Evolutionary conservation across 1,140 invertebrate species (phyloP), one percentile per base, ranked within the genome.

Genomic region (Onthophagus taurus): DNA sequence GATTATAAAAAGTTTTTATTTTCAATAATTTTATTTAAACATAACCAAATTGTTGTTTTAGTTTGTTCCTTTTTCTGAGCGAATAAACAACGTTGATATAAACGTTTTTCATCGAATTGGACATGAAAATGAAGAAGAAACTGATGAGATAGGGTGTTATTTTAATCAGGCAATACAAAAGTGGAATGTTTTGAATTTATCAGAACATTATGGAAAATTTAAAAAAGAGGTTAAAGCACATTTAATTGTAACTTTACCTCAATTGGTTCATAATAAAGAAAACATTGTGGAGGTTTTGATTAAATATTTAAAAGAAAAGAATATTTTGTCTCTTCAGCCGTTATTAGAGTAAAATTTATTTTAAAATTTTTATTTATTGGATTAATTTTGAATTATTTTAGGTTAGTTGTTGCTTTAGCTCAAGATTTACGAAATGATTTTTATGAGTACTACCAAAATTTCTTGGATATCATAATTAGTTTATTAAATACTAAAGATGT

Each of bases 341-440:
- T 65, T 89, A 34, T 67, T 95, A 35, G 88, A 92, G 81, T 88
- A 74, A 82, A 78, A 36, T 49, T 31, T 47, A 44, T 18, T 34
- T 49, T 34, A 36, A 11, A 47, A 38, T 13, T 13, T 45, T 48
- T 13, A 31, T 45, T 35, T 29, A 41, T 14, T 44, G 21, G 31
- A 16, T 35, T 26, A 21, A 36, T 39, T 35, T 45, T 42, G 3
- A 42, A 56, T 54, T 58, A 41, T 76, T 76, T 46, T 66, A 89
- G 86, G 59, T 71, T 94, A 44, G 64, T 89, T 4, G 83, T 90
- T 21, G 85, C 89, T 23, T 59, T 91, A 29, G 85, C 86, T 5
- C 78, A 81, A 64, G 91, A 95, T 67, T 66, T 96, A 13, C 78
- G 85, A 53, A 76, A 79, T 57, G 87, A 93, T 44, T 94, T 95